phyloP scores from a whole-genome alignment of 2,888 invertebrate species.

The Proisotoma minuta region DNA sequence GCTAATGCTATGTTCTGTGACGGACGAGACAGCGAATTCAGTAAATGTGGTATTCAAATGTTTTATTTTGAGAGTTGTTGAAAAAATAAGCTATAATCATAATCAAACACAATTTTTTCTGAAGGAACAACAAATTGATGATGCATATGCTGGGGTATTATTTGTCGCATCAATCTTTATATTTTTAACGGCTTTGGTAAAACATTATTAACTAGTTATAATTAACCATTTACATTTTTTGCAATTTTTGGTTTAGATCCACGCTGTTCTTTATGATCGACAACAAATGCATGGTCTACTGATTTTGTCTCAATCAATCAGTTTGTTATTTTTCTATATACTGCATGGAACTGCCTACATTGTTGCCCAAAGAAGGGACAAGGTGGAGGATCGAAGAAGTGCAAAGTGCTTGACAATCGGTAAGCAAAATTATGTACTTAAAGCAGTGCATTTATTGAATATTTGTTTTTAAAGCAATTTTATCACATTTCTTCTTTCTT shows the following conservation, averaged over 20 bases:
- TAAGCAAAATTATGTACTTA: background rate
- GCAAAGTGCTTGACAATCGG: conserved; percentile 19
- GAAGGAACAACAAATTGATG: background rate
- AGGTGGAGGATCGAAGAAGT: background rate
- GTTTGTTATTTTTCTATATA: conserved; percentile 32
- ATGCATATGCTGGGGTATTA: conserved; percentile 11
- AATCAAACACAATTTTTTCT: background rate
- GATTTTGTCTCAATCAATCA: conserved; percentile 27
- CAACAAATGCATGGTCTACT: conserved; percentile 35
- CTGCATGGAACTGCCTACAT: conserved; percentile 23
- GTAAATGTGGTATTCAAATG: conserved; percentile 33
- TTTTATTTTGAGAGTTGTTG: background rate
- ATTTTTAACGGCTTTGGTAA: conserved; percentile 20
- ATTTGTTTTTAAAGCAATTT: conserved; percentile 17
- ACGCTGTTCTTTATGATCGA: conserved; percentile 24
- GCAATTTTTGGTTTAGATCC: no score
- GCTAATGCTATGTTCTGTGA: no score
- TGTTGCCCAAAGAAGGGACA: conserved; percentile 2
- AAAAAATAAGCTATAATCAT: background rate
- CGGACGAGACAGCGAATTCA: no score
- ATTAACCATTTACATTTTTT: no score
- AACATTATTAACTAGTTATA: no score
- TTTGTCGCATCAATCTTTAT: conserved; percentile 20
- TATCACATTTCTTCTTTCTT: conserved; percentile 32
- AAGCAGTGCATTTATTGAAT: background rate